These are phyloP conservation scores for Pangasius djambal DNA, from an alignment of 2,797 vertebrate genomes.

Conservation along the genomic window DNA sequence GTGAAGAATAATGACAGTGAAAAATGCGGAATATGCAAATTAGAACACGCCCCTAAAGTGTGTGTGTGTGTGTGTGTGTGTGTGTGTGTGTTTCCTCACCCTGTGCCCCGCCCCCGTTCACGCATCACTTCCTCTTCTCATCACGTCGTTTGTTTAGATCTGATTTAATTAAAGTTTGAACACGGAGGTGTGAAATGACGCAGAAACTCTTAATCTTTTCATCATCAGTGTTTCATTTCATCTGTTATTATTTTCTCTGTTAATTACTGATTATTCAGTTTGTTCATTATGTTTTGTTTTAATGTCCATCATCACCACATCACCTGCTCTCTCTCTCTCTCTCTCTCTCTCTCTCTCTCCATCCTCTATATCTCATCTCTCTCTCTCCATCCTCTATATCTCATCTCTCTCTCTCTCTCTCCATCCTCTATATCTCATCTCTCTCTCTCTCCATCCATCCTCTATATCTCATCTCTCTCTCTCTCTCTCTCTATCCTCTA, in stretches of 20 bases:
- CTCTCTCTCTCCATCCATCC: neutral
- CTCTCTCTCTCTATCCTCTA: neutral
- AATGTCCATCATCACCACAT: slow-evolving; percentile 6
- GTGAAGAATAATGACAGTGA: neutral
- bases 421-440: neutral
- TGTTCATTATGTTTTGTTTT: neutral
- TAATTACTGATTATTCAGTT: neutral
- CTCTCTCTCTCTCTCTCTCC: neutral
- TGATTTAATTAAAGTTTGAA: neutral
- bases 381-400: neutral
- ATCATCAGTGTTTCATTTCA: neutral
- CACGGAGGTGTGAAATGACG: neutral
- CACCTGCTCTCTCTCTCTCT: neutral
- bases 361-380: neutral
- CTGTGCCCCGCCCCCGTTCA: neutral
- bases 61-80: neutral
- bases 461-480: no score
- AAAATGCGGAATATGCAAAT: neutral
- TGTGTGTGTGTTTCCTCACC: neutral
- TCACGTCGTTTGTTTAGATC: neutral
- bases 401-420: neutral
- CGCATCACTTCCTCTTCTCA: neutral
- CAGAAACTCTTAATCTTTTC: neutral
- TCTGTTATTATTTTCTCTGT: neutral
- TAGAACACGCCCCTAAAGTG: neutral